Conservation (phyloP, 37 sponge, comb jelly and placozoan genomes). For the Geodia barretti region DNA sequence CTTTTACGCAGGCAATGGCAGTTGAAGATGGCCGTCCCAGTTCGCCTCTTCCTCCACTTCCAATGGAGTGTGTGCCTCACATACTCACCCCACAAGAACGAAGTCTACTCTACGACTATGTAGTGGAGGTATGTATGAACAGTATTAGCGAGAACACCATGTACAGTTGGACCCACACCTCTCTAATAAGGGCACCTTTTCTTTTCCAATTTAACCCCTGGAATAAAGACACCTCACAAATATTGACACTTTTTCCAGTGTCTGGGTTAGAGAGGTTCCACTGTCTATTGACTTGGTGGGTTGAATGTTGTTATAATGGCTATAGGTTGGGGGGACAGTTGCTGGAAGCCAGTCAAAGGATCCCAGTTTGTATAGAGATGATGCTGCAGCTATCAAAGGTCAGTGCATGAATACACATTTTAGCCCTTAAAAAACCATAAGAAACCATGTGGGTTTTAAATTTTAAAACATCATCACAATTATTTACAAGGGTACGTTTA, state of each 20-base stretch:
- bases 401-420: not conserved
- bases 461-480: too few species aligned
- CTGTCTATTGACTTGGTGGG: not conserved
- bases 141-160: not conserved
- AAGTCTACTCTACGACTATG: constrained; percentile 63
- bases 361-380: constrained; percentile 32
- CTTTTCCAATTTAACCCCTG: too few species aligned
- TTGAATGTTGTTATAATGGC: not conserved
- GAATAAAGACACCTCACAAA: too few species aligned
- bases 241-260: too few species aligned
- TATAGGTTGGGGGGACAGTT: not conserved
- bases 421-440: not conserved
- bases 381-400: constrained; percentile 32
- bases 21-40: not conserved
- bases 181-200: not conserved
- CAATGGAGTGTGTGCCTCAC: constrained; percentile 24
- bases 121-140: constrained; percentile 39
- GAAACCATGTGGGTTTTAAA: too few species aligned
- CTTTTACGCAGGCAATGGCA: constrained; percentile 4
- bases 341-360: not conserved
- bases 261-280: not conserved
- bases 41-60: constrained; percentile 14
- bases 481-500: too few species aligned
- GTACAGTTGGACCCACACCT: not conserved
- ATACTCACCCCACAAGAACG: constrained; percentile 37